Evolutionary conservation across 2,113 vertebrate genomes (phyloP), one percentile per base, ranked within the genome.

Genomic region (Calyptommatus sinebrachiatus): DNA sequence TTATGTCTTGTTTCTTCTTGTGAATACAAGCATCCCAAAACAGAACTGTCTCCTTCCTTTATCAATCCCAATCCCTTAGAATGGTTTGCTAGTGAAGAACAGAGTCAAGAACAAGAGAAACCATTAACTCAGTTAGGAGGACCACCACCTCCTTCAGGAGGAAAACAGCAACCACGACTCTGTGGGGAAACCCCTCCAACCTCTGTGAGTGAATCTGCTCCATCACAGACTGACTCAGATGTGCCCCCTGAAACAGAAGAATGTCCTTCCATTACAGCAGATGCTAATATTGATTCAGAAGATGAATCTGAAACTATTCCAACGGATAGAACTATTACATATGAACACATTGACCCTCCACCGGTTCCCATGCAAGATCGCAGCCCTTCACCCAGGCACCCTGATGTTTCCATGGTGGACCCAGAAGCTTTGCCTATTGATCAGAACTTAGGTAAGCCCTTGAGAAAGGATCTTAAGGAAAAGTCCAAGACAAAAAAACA

Each of bases 221-320:
- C 97, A 0, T 97, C 97, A 16, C 97, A 98, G 88, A 99, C 97
- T 0, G 98, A 99, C 89, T 99, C 98, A 0, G 98, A 99, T 83
- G 97, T 99, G 10, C 98, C 97, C 7, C 98, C 98, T 0, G 98
- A 98, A 68, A 99, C 98, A 0, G 98, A 99, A 81, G 98, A 99
- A 85, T 99, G 98, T 35, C 98, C 98, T 71, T 99, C 98, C 73
- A 99, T 99, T 87, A 99, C 98, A 83, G 97, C 98, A 10, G 98
- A 99, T 88, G 98, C 97, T 71, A 98, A 98, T 84, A 99, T 99
- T 65, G 98, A 99, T 90, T 99, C 98, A 0, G 98, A 99, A 90
- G 98, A 99, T 35, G 98, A 99, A 83, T 99, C 98, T 0, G 98
- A 99, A 92, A 99, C 98, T 73, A 95, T 99, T 77, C 98, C 98